Base-by-base conservation (phyloP, 2,113 vertebrate genomes). In the Sinocyclocheilus maitianheensis region DNA sequence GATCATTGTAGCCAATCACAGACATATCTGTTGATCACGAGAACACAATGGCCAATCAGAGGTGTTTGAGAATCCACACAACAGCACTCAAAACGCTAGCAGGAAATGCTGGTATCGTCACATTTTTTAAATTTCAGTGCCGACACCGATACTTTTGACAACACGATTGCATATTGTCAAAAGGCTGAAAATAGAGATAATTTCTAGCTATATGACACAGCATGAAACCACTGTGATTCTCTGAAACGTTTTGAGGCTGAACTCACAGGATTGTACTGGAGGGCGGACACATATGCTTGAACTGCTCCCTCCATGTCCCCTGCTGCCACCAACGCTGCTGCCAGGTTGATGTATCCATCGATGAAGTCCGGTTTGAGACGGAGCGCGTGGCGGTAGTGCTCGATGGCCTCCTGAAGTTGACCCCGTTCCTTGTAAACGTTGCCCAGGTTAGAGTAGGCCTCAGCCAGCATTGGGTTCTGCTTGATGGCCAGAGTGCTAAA, bases 301-400 rank as follows among this genome's bases (percentile, higher is more conserved):
- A 99, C 98, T 46, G 98, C 98, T 92, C 98, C 98, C 94, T 99
- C 98, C 98, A 99, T 99, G 94, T 99, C 98, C 14, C 98, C 98
- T 62, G 98, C 98, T 51, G 98, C 98, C 90, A 99, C 98, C 88
- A 99, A 91, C 1, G 98, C 98, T 60, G 98, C 98, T 86, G 98
- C 98, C 92, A 99, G 92, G 93, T 99, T 99, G 92, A 99, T 99
- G 91, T 99, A 99, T 89, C 98, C 98, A 87, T 99, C 98, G 83
- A 99, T 99, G 92, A 99, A 99, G 90, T 99, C 98, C 14, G 98
- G 98, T 91, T 99, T 99, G 87, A 99, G 97, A 88, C 97, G 96
- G 37, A 99, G 93, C 0, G 98, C 98, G 0, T 99, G 98, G 34
- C 97, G 97, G 81, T 99, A 99, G 93, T 99, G 97, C 30, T 99